Evolutionary conservation across 2,888 invertebrate genomes (phyloP).

Genomic region (Hemicrepidius hirtus): DNA sequence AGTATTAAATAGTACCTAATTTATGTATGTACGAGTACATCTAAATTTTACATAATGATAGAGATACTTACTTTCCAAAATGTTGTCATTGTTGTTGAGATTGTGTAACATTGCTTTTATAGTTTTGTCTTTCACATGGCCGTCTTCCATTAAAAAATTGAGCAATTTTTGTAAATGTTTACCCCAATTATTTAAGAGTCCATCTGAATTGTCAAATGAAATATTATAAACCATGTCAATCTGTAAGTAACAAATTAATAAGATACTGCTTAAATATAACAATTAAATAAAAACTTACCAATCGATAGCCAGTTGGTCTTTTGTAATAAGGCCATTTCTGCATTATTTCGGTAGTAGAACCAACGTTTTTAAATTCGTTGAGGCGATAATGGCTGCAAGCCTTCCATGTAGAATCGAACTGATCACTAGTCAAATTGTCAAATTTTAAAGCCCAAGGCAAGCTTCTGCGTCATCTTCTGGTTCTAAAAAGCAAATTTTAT

Average conservation of each 20-base stretch:
- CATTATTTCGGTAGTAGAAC: not conserved
- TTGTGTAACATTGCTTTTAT: no score
- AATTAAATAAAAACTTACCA: slow-evolving; percentile 1
- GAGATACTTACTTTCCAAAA: no score
- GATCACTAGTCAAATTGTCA: slow-evolving; percentile 51
- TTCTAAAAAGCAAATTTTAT: slow-evolving; percentile 26
- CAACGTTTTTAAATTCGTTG: not conserved
- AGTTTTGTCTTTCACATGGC: no score
- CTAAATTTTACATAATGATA: no score
- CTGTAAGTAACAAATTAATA: slow-evolving; percentile 14
- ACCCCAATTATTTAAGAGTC: slow-evolving; percentile 1
- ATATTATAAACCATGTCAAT: slow-evolving; percentile 26
- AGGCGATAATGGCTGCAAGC: slow-evolving; percentile 49
- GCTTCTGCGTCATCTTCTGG: slow-evolving; percentile 50
- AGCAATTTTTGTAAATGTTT: no score
- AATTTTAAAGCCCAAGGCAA: slow-evolving; percentile 49
- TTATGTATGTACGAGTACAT: no score
- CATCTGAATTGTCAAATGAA: slow-evolving; percentile 10
- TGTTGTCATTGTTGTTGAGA: no score
- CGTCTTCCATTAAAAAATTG: no score
- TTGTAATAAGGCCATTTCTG: slow-evolving; percentile 23
- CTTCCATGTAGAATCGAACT: slow-evolving; percentile 54
- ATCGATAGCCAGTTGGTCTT: slow-evolving; percentile 6
- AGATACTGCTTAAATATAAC: not conserved
- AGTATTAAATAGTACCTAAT: no score